Evolutionary conservation across 2,797 vertebrate species (phyloP), one percentile per base, ranked within the genome.

Genomic region (Betta splendens): DNA sequence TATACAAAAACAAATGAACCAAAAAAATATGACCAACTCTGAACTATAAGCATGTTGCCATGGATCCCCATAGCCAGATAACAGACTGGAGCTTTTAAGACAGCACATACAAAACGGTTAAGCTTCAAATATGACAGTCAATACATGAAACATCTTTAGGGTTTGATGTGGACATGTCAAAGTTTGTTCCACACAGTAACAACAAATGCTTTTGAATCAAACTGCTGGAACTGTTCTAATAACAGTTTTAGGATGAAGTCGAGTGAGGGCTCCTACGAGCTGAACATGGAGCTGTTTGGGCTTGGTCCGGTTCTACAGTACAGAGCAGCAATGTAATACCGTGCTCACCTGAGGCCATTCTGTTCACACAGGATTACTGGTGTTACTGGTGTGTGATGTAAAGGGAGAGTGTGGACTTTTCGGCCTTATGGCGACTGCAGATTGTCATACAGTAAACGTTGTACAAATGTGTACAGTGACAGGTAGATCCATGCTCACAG

Each of bases 21-120:
- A 53, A 20, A 33, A 16, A n/a, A 46, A n/a, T 46, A 52, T 17
- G 38, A 28, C 12, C 33, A 36, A 47, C 22, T 52, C 29, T 63
- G 60, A 70, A 54, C 54, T 60, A 23, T 45, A 12, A 55, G 37
- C 13, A 55, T 28, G 18, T 46, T 7, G 28, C 16, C 43, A 29
- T 38, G 47, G 25, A 62, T 49, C 59, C n/a, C 18, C 33, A 35
- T 3, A 18, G 64, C 37, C 28, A 53, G 25, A 43, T 31, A 5
- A 52, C 15, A 15, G 28, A 28, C 16, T 7, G 15, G 39, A 28
- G 49, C 42, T 18, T 21, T 15, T 9, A 31, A 52, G 37, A 53
- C 9, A 18, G 15, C 43, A 65, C 15, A 22, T 16, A 68, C 12
- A 39, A 21, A 48, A 26, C 17, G 36, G 16, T 35, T 16, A 25